These are phyloP conservation scores for Bembecia ichneumoniformis DNA, from an alignment of 2,888 invertebrate genomes.

Conservation along the genomic window DNA sequence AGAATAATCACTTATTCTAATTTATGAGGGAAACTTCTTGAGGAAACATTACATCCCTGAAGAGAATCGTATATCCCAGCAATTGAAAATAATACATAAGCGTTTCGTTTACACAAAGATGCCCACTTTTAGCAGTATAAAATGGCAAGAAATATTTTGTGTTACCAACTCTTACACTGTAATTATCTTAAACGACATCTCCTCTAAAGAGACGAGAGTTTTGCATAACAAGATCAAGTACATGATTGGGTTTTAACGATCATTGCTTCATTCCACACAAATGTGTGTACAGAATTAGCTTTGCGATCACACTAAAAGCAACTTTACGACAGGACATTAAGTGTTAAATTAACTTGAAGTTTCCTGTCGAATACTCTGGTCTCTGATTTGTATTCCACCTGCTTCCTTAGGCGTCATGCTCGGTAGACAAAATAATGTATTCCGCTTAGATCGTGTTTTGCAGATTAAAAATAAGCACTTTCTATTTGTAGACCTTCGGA, in stretches of 20 bases:
- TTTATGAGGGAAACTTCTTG: too few relatives aligned
- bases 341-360: slow-evolving; percentile 6
- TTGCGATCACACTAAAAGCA: slow-evolving; percentile 11
- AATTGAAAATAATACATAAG: too few relatives aligned
- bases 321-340: slow-evolving; percentile 9
- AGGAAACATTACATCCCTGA: too few relatives aligned
- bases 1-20: too few relatives aligned
- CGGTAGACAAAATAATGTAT: slow-evolving; percentile 51
- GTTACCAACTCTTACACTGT: too few relatives aligned
- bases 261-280: slow-evolving; percentile 39
- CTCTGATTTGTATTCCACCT: slow-evolving; percentile 52
- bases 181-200: too few relatives aligned
- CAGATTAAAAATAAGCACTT: slow-evolving; percentile 31
- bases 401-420: slow-evolving; percentile 48
- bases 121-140: too few relatives aligned
- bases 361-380: slow-evolving; percentile 16
- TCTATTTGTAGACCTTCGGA: too few relatives aligned
- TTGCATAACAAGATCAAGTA: slow-evolving; percentile 15
- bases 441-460: slow-evolving; percentile 26
- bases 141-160: too few relatives aligned
- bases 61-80: too few relatives aligned
- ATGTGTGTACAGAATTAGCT: slow-evolving; percentile 9
- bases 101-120: too few relatives aligned
- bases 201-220: too few relatives aligned
- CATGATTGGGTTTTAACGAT: slow-evolving; percentile 64